phyloP scores from a whole-genome alignment of 2,113 vertebrate genomes.

The Albula glossodonta region DNA sequence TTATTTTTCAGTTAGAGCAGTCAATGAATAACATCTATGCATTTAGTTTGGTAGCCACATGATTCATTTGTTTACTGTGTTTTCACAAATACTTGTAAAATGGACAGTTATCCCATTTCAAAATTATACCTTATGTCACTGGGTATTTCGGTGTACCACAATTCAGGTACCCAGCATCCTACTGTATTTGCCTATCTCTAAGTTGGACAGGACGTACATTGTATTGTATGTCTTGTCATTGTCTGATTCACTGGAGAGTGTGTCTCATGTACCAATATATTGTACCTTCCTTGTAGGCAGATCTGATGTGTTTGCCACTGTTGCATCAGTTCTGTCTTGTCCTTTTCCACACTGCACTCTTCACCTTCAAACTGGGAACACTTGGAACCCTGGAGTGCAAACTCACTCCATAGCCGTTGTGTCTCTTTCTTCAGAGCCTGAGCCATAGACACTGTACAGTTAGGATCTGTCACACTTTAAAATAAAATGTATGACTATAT shows the following conservation, averaged over 20 bases:
- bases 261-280: not conserved
- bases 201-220: not conserved
- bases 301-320: conserved; percentile 74
- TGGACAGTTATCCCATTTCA: too few relatives aligned
- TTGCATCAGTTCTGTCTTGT: conserved; percentile 62
- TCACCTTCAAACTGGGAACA: conserved; percentile 57
- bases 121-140: too few relatives aligned
- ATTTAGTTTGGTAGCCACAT: too few relatives aligned
- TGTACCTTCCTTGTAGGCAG: conserved; percentile 73
- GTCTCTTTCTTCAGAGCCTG: conserved; percentile 77
- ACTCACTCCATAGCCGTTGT: conserved; percentile 71
- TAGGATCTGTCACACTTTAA: not conserved
- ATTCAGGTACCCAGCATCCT: not conserved
- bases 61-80: too few relatives aligned
- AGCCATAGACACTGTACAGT: not conserved
- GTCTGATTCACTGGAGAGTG: not conserved
- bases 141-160: not conserved
- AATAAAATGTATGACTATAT: not conserved
- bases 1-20: not conserved
- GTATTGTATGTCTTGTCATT: not conserved
- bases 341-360: conserved; percentile 59
- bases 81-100: too few relatives aligned
- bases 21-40: not conserved
- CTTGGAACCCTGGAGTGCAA: conserved; percentile 61
- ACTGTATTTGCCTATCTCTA: not conserved